These are phyloP conservation scores for Ferrisia virgata DNA, from an alignment of 2,888 invertebrate species.

Conservation along the genomic window DNA sequence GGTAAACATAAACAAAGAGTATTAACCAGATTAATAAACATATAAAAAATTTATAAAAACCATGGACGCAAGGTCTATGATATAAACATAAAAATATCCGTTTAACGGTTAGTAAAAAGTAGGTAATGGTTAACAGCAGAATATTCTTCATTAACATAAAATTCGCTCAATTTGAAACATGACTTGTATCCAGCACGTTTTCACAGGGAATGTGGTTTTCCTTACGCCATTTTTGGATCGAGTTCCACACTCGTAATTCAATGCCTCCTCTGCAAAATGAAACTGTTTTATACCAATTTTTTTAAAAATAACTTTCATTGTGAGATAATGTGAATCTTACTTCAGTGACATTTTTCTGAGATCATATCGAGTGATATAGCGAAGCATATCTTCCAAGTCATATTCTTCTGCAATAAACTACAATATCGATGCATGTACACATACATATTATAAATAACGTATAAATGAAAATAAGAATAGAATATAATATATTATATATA, in stretches of 20 bases:
- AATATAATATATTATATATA: neutral
- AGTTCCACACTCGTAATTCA: constrained; percentile 81
- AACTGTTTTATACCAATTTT: neutral
- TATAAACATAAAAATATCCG: neutral
- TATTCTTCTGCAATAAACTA: constrained; percentile 72
- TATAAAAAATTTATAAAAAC: neutral
- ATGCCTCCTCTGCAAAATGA: constrained; percentile 66
- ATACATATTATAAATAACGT: neutral
- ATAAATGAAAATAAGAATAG: neutral
- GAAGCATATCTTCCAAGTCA: constrained; percentile 75
- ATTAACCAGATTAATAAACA: neutral
- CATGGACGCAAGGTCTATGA: no score
- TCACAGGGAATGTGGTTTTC: constrained; percentile 43
- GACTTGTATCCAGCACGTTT: neutral
- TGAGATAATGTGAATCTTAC: constrained; percentile 57
- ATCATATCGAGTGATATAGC: constrained; percentile 77
- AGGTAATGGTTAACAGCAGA: neutral
- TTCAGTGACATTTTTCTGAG: constrained; percentile 72
- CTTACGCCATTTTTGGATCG: constrained; percentile 64
- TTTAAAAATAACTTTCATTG: neutral
- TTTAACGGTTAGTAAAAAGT: neutral
- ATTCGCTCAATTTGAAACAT: neutral
- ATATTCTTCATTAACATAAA: neutral
- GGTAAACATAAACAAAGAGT: neutral
- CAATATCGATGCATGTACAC: constrained; percentile 48